A percentile compares a stretch with the other conserved stretches of the same genome.
Evolutionary conservation across 2,797 vertebrate genomes (phyloP).

Genomic region (Smutsia temminckii): DNA sequence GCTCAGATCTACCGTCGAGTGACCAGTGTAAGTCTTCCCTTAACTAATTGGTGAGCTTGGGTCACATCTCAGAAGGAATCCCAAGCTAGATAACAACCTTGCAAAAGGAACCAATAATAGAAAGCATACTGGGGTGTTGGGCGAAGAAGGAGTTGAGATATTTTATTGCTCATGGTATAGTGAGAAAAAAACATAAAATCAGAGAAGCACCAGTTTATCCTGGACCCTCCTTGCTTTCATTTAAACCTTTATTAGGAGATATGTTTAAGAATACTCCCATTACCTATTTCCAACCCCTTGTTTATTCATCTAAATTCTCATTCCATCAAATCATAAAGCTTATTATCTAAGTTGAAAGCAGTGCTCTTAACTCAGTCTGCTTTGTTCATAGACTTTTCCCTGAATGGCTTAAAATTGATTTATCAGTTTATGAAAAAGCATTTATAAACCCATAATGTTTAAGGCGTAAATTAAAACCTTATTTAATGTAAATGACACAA

Average conservation of each 20-base stretch:
- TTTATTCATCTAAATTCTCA: not conserved
- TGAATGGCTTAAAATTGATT: constrained; percentile 9
- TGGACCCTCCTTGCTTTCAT: not conserved
- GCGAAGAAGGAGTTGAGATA: not conserved
- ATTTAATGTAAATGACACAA: constrained; percentile 42
- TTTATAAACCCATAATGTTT: not conserved
- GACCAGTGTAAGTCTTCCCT: constrained; percentile 95
- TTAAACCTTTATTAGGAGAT: constrained; percentile 17
- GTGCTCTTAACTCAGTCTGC: not conserved
- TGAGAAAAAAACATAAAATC: constrained; percentile 33
- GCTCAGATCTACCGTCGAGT: constrained; percentile 99
- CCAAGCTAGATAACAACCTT: not conserved
- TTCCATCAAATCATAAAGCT: not conserved
- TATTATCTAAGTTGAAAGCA: not conserved
- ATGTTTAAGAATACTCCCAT: not conserved
- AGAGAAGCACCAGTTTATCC: not conserved
- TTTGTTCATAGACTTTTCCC: constrained; percentile 16
- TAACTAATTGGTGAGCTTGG: constrained; percentile 64
- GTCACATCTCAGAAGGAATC: not conserved
- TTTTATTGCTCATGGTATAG: not conserved
- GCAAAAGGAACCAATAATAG: not conserved
- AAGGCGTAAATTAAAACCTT: constrained; percentile 21
- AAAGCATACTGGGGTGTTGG: not conserved
- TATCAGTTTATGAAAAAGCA: constrained; percentile 17
- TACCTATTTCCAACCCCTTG: not conserved